Evolutionary conservation across 64 coral and sea anemone genomes (phyloP).

Genomic region (Montipora capricornis): DNA sequence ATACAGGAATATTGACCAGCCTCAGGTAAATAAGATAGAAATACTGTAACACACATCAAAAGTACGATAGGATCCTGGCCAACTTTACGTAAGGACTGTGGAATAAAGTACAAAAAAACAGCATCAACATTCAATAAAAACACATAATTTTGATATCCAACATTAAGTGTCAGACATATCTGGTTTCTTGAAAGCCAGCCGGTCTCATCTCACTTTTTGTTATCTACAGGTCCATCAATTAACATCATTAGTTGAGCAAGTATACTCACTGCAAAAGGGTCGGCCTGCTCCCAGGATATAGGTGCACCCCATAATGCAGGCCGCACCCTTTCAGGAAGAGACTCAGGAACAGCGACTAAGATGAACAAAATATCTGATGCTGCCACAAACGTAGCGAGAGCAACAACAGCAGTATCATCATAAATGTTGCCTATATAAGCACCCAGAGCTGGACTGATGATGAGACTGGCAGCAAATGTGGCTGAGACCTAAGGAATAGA

Average conservation of each 20-base stretch:
- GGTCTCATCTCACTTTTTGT: background rate
- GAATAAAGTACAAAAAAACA: background rate
- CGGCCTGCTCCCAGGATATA: constrained; percentile 98
- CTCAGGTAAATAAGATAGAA: constrained; percentile 96
- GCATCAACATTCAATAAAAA: background rate
- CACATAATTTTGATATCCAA: too few relatives aligned
- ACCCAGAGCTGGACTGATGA: constrained; percentile 97
- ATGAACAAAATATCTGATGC: constrained; percentile 94
- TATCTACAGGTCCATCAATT: background rate
- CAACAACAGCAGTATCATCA: constrained; percentile 94
- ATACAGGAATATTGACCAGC: constrained; percentile 98
- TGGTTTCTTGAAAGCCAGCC: background rate
- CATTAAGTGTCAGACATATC: too few relatives aligned
- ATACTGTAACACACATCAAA: constrained; percentile 90
- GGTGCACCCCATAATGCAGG: constrained; percentile 98
- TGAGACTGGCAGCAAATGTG: constrained; percentile 98
- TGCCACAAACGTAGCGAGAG: constrained; percentile 92
- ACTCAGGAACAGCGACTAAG: constrained; percentile 93
- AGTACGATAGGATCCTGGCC: constrained; percentile 95
- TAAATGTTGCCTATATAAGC: constrained; percentile 84
- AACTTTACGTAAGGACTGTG: constrained; percentile 93
- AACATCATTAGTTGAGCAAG: too few relatives aligned
- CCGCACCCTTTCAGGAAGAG: constrained; percentile 89
- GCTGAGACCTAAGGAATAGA: constrained; percentile 89
- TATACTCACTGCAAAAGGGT: constrained; percentile 95